Conservation (phyloP, 2,797 vertebrate genomes). For the Huso huso region DNA sequence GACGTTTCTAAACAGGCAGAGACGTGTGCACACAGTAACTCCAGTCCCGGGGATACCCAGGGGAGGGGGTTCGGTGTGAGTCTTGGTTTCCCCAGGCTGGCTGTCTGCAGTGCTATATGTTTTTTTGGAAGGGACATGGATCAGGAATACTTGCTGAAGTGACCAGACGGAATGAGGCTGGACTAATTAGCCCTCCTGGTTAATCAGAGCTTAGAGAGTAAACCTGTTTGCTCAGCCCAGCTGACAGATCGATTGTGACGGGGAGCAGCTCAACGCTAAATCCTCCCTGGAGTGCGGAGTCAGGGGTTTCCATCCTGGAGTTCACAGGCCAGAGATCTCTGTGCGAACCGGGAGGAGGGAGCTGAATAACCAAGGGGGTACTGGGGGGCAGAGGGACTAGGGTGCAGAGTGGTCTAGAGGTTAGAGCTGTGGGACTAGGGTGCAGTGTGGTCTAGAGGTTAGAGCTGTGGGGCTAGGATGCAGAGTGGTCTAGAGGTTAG, state of each 20-base stretch:
- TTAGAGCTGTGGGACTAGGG: too few relatives aligned
- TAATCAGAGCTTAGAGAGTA: conserved; percentile 67
- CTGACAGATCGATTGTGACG: conserved; percentile 68
- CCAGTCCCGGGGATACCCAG: too few relatives aligned
- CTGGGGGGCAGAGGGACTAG: conserved; percentile 33
- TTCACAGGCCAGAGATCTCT: too few relatives aligned
- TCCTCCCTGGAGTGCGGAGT: conserved; percentile 33
- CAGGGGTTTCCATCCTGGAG: conserved; percentile 7
- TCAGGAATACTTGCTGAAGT: conserved; percentile 36
- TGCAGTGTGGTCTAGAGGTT: too few relatives aligned
- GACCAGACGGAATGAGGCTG: conserved; percentile 50
- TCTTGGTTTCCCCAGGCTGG: too few relatives aligned
- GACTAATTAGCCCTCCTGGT: conserved; percentile 66
- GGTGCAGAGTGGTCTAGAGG: conserved; percentile 33
- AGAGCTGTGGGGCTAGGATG: too few relatives aligned
- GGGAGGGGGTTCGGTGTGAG: too few relatives aligned
- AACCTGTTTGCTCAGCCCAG: conserved; percentile 41
- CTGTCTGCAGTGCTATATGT: too few relatives aligned
- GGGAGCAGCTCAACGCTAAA: conserved; percentile 52
- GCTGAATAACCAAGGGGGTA: conserved; percentile 23
- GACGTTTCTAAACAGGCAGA: too few relatives aligned
- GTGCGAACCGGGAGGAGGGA: conserved; percentile 32
- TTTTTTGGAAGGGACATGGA: background rate
- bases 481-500: too few relatives aligned
- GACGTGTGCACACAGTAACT: too few relatives aligned